A percentile compares a stretch with the other conserved stretches of the same genome.
Conservation (phyloP, 2,888 invertebrate genomes). For the Perizoma flavofasciatum region DNA sequence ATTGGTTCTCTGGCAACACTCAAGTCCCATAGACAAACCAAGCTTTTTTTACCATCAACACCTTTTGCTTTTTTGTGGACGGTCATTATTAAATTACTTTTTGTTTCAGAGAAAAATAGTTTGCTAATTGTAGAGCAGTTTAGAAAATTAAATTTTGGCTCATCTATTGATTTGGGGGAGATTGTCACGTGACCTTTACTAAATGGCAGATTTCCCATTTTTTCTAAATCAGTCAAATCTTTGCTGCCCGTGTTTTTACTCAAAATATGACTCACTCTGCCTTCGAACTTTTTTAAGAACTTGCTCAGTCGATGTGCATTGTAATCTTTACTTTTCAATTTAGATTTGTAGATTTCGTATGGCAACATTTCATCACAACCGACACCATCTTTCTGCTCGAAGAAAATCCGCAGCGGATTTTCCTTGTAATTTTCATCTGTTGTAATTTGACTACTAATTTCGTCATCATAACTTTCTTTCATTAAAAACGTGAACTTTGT, state of each 20-base stretch:
- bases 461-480: slow-evolving; percentile 37
- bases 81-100: slow-evolving; percentile 63
- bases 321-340: slow-evolving; percentile 59
- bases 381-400: slow-evolving; percentile 76
- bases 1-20: slow-evolving; percentile 64
- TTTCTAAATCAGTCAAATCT: slow-evolving; percentile 50
- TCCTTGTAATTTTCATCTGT: slow-evolving; percentile 55
- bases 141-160: slow-evolving; percentile 49
- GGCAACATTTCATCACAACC: slow-evolving; percentile 65
- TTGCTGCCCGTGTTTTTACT: slow-evolving; percentile 56
- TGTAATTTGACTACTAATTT: slow-evolving; percentile 38
- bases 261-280: slow-evolving; percentile 58
- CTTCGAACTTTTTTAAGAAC: slow-evolving; percentile 67
- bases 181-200: slow-evolving; percentile 65
- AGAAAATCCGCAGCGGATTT: slow-evolving; percentile 65
- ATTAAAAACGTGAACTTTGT: slow-evolving; percentile 59
- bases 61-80: slow-evolving; percentile 54
- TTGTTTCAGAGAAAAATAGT: slow-evolving; percentile 61
- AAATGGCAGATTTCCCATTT: slow-evolving; percentile 60
- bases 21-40: slow-evolving; percentile 71
- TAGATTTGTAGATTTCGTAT: slow-evolving; percentile 59
- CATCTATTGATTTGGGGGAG: slow-evolving; percentile 46
- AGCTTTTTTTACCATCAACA: slow-evolving; percentile 46
- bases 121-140: slow-evolving; percentile 55
- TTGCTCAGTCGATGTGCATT: slow-evolving; percentile 55